These are phyloP conservation scores for Mythimna vitellina DNA, from an alignment of 2,888 invertebrate genomes.

Conservation along the genomic window DNA sequence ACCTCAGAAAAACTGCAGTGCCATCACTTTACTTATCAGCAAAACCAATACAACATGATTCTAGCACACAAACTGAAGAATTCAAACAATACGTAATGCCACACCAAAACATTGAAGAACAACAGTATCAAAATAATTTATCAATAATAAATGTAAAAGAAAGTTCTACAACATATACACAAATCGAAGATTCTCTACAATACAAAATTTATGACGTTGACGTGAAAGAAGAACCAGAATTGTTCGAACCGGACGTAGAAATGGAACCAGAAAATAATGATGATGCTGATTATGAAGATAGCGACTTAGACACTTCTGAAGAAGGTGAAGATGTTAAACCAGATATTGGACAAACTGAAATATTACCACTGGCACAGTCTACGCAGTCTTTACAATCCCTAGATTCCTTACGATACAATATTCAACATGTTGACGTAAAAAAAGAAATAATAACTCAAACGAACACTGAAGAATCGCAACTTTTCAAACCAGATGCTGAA, in stretches of 20 bases:
- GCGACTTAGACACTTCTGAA: background rate
- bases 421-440: no score
- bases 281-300: background rate
- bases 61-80: background rate
- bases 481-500: background rate
- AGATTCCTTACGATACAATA: no score
- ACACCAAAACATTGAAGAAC: background rate
- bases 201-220: background rate
- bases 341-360: conserved; percentile 1
- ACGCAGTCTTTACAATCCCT: background rate
- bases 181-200: background rate
- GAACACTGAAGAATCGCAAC: background rate
- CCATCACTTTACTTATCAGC: background rate
- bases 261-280: background rate
- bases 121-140: background rate
- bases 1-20: background rate
- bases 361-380: background rate
- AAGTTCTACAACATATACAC: background rate
- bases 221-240: background rate
- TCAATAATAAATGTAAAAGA: background rate
- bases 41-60: background rate
- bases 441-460: no score
- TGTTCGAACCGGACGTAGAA: background rate
- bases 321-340: background rate
- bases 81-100: no score